Percentiles rank a stretch among this genome's conserved stretches.
Conservation (phyloP, 2,797 vertebrate genomes). For the Helarctos malayanus region DNA sequence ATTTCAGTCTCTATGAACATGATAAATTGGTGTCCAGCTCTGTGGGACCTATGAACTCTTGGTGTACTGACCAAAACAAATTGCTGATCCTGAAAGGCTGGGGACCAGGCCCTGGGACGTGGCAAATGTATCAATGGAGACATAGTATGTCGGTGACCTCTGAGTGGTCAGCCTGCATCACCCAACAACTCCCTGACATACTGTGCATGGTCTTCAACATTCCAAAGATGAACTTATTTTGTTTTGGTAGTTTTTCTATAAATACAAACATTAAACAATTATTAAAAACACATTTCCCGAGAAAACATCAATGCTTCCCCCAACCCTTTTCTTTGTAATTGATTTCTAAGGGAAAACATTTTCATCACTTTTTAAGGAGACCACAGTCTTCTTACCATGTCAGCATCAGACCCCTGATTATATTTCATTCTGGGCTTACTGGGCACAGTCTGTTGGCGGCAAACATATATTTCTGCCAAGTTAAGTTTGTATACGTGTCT, state of each 20-base stretch:
- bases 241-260: conserved; percentile 30
- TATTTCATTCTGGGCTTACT: conserved; percentile 74
- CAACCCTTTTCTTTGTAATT: conserved; percentile 58
- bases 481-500: conserved; percentile 61
- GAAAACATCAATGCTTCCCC: background rate
- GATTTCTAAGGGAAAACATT: conserved; percentile 71
- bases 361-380: conserved; percentile 71
- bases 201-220: conserved; percentile 13
- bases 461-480: conserved; percentile 77
- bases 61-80: conserved; percentile 42
- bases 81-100: conserved; percentile 1
- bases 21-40: background rate
- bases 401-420: conserved; percentile 67
- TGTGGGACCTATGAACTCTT: background rate
- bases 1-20: conserved; percentile 29
- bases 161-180: background rate
- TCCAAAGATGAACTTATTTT: background rate
- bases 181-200: background rate
- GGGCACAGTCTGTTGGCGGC: conserved; percentile 40
- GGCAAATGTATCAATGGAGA: conserved; percentile 2
- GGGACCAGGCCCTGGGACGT: background rate
- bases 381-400: conserved; percentile 67
- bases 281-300: conserved; percentile 39
- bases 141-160: background rate
- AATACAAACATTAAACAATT: conserved; percentile 50